A percentile compares a stretch with the other conserved stretches of the same genome.
Evolutionary conservation across 2,888 invertebrate species (phyloP).

Genomic region (Thysanoteuthis rhombus): DNA sequence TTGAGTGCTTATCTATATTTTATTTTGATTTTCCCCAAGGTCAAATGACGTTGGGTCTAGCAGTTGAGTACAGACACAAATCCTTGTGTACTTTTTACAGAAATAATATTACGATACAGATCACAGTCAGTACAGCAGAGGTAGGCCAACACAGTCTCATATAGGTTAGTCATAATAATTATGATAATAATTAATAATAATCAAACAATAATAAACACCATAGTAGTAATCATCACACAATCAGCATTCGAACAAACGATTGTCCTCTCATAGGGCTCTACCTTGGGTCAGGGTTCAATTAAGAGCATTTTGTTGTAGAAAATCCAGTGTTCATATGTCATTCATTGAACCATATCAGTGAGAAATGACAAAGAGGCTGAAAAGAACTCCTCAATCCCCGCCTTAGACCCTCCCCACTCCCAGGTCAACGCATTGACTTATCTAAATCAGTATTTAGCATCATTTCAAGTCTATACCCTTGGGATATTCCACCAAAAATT

Average conservation of each 20-base stretch:
- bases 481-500: background rate
- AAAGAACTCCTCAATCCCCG: background rate
- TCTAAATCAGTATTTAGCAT: background rate
- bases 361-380: background rate
- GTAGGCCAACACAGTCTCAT: background rate
- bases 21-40: background rate
- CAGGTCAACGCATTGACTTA: background rate
- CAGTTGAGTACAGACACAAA: constrained; percentile 12
- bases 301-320: background rate
- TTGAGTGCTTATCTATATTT: background rate
- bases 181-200: too few relatives aligned
- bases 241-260: background rate
- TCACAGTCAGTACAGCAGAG: background rate
- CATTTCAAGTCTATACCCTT: too few relatives aligned
- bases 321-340: background rate
- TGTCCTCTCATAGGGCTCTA: background rate
- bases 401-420: background rate
- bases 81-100: background rate
- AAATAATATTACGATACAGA: constrained; percentile 12
- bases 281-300: background rate
- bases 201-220: background rate
- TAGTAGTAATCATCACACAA: background rate
- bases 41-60: background rate
- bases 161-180: background rate
- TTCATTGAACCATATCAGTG: background rate